phyloP scores from a whole-genome alignment of 92 coral and sea anemone species.

The Epizoanthus ramosus region DNA sequence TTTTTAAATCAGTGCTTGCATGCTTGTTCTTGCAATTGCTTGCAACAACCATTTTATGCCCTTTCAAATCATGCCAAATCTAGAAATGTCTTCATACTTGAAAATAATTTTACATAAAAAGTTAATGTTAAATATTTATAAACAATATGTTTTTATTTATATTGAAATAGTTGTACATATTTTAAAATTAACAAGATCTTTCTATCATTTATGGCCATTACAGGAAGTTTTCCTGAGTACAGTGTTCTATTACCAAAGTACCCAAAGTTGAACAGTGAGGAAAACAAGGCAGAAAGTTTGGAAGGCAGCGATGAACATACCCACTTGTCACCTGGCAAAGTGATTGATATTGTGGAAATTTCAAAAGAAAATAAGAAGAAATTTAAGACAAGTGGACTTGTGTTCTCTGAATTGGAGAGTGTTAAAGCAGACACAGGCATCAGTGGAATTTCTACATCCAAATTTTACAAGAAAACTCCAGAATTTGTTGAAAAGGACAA shows the following conservation, averaged over 20 bases:
- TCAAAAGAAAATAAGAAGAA: constrained; percentile 29
- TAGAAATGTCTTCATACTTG: too few species aligned
- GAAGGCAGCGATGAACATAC: not conserved
- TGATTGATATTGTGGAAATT: not conserved
- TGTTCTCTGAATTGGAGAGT: not conserved
- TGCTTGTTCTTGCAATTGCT: too few species aligned
- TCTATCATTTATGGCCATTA: not conserved
- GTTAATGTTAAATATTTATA: too few species aligned
- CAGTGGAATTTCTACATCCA: constrained; percentile 20
- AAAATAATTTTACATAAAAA: too few species aligned
- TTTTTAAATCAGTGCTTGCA: too few species aligned
- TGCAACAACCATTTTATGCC: too few species aligned
- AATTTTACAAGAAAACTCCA: constrained; percentile 24
- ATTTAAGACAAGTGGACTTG: constrained; percentile 14
- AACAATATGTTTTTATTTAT: too few species aligned
- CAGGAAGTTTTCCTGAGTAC: constrained; percentile 12
- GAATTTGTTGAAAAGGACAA: constrained; percentile 6
- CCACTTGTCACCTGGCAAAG: not conserved
- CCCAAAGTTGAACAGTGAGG: constrained; percentile 23
- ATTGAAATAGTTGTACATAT: too few species aligned
- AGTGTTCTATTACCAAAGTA: constrained; percentile 16
- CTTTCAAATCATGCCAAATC: too few species aligned
- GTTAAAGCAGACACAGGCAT: not conserved
- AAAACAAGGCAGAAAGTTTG: constrained; percentile 19
- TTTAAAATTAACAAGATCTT: too few species aligned